Conservation (phyloP, 2,888 invertebrate species). For the Hydriomena furcata region DNA sequence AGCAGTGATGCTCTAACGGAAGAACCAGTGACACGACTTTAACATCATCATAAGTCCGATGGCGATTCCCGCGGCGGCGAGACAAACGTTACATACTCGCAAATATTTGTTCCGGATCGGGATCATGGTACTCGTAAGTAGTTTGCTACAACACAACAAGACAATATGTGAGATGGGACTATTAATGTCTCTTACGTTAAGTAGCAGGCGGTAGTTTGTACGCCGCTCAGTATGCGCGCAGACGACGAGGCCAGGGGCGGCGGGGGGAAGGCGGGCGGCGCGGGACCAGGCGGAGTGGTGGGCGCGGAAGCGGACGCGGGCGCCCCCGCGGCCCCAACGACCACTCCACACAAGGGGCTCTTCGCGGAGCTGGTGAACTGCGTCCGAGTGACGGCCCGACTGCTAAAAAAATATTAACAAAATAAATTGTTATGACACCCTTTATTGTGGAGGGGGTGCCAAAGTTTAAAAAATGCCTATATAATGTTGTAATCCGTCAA, state of each 20-base stretch:
- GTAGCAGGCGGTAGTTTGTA: slow-evolving; percentile 88
- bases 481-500: too few species aligned
- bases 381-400: slow-evolving; percentile 85
- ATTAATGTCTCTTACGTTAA: slow-evolving; percentile 71
- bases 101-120: too few species aligned
- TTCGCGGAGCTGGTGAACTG: slow-evolving; percentile 80
- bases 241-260: slow-evolving; percentile 89
- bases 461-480: too few species aligned
- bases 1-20: too few species aligned
- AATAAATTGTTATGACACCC: too few species aligned
- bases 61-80: too few species aligned
- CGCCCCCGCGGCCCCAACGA: slow-evolving; percentile 50
- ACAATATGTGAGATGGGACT: background rate
- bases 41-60: too few species aligned
- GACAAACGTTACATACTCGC: too few species aligned
- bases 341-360: slow-evolving; percentile 87
- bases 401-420: background rate
- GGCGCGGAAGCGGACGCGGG: slow-evolving; percentile 50
- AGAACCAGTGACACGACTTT: too few species aligned
- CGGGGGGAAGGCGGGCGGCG: slow-evolving; percentile 87
- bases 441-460: background rate
- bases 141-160: too few species aligned
- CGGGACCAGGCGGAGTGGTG: slow-evolving; percentile 58
- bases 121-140: too few species aligned
- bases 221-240: slow-evolving; percentile 88